Base-by-base conservation (phyloP, 1,140 invertebrate genomes). In the Caenorhabditis tropicalis region DNA sequence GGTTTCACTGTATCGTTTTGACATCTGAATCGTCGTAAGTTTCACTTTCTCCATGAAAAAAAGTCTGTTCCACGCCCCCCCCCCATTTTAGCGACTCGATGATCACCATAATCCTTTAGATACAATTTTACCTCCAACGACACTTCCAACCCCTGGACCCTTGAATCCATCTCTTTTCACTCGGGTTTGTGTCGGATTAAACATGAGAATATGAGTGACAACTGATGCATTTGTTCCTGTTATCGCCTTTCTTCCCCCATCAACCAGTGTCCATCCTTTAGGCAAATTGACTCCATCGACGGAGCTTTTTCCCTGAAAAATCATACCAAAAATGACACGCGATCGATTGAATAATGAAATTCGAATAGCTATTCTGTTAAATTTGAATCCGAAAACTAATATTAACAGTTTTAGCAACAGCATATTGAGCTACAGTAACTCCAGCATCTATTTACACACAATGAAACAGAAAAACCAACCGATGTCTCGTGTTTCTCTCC, bases 221-320 rank as follows among this genome's bases (percentile, higher is more conserved):
- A 84, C 43, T 29, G 83, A 74, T 33, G 83, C 83, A 80, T 84
- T 84, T 21, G 83, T 84, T 43, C 79, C 79, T 5, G 83, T 65
- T 5, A 84, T 84, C 31, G 19, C 39, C 21, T 84, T 84, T 15
- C 27, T 49, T 33, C 83, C 83, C 5, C 65, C 74, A 24, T 86
- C 85, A 27, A 86, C 74, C 15, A 86, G 31, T 27, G 48, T 15
- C 85, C 85, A 86, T 79, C 85, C 85, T 60, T 85, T 53, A 1
- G 85, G 85, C 3, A 86, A 31, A 19, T 79, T 51, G 5, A 56
- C 70, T 9, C 51, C 33, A 21, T 81, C 29, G n/a, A 81, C 79
- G 12, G 29, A 21, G n/a, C 29, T 81, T 81, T 81, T 81, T 27
- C 31, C 51, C 48, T 53, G 48, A 15, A 81, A 58, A 80, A 27